Percentiles rank a stretch among this genome's conserved stretches.
Conservation (phyloP, 2,888 invertebrate genomes). For the Aproaerema taeniolella region DNA sequence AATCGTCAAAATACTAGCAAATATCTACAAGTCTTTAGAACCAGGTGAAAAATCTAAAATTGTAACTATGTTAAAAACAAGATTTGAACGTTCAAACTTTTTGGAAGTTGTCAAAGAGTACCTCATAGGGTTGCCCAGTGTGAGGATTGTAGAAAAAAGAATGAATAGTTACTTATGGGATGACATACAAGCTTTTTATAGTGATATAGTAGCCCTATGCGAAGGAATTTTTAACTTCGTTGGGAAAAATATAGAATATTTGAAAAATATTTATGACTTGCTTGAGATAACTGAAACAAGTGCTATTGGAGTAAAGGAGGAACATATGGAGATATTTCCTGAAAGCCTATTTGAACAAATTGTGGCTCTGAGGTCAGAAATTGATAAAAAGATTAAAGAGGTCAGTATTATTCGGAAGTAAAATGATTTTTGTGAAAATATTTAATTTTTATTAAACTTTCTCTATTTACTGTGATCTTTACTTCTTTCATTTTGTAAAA, state of each 20-base stretch:
- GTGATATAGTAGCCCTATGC: constrained; percentile 42
- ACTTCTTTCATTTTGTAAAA: too few species aligned
- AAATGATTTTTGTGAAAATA: too few species aligned
- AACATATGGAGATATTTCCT: constrained; percentile 59
- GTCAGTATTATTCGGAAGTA: too few species aligned
- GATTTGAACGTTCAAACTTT: constrained; percentile 50
- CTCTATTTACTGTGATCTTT: too few species aligned
- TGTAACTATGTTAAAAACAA: constrained; percentile 38
- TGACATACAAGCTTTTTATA: constrained; percentile 54
- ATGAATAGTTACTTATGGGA: constrained; percentile 62
- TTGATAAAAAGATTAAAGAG: constrained; percentile 32
- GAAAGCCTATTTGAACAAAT: constrained; percentile 57
- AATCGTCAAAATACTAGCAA: constrained; percentile 58
- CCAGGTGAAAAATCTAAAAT: constrained; percentile 50
- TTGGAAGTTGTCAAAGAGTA: constrained; percentile 45
- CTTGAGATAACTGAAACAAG: constrained; percentile 46
- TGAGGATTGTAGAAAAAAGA: constrained; percentile 53
- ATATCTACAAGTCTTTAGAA: constrained; percentile 49
- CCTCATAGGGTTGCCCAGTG: constrained; percentile 42
- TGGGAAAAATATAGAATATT: constrained; percentile 32
- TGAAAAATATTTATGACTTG: constrained; percentile 39
- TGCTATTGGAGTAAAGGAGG: constrained; percentile 46
- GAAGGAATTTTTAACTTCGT: constrained; percentile 48
- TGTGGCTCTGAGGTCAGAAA: constrained; percentile 32
- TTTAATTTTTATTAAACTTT: neutral